Evolutionary conservation across 2,113 vertebrate species (phyloP).

Genomic region (Heptranchias perlo): DNA sequence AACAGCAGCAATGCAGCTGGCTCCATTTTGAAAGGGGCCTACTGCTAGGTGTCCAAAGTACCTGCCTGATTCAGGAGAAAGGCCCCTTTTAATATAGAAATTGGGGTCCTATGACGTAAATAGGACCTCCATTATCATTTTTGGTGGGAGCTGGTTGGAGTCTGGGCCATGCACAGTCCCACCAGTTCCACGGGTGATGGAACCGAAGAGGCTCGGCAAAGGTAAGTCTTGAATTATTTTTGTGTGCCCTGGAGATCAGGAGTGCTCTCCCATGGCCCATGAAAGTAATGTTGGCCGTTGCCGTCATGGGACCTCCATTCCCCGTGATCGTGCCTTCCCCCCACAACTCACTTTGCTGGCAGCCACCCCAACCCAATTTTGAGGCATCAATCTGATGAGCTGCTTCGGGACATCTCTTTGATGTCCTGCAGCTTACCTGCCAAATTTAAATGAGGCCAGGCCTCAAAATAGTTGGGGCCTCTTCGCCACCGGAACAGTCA

Average conservation of each 20-base stretch:
- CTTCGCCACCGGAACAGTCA: background rate
- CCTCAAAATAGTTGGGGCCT: background rate
- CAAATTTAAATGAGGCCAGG: background rate
- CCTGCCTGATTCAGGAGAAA: background rate
- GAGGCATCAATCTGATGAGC: background rate
- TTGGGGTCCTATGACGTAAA: background rate
- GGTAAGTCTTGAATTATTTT: background rate
- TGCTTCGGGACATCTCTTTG: background rate
- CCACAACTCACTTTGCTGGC: background rate
- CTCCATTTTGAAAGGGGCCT: background rate
- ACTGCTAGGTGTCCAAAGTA: background rate
- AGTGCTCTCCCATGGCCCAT: background rate
- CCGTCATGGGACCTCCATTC: too few species aligned
- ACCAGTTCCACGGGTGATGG: background rate
- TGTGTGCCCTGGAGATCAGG: background rate
- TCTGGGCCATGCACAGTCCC: background rate
- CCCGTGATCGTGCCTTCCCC: background rate
- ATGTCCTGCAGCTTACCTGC: background rate
- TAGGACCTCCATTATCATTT: background rate
- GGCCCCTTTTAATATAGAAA: background rate
- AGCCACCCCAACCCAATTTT: background rate
- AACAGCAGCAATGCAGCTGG: background rate
- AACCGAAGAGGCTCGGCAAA: background rate
- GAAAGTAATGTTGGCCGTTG: too few species aligned
- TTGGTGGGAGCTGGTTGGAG: background rate